phyloP scores from a whole-genome alignment of 2,888 invertebrate genomes.

The Troglohyphantes excavatus region DNA sequence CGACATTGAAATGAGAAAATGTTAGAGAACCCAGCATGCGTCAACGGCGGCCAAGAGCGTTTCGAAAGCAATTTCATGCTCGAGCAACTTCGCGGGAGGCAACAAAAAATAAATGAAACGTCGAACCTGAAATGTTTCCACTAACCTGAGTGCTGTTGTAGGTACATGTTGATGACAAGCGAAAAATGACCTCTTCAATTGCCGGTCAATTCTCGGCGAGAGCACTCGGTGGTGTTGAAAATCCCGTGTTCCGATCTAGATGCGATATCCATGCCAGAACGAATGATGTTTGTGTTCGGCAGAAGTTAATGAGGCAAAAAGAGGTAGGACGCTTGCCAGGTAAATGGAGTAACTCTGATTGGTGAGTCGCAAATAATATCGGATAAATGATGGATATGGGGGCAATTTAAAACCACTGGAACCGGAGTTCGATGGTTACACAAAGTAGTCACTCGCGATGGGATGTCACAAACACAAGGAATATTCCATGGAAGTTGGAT shows the following conservation, averaged over 20 bases:
- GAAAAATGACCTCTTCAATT: not conserved
- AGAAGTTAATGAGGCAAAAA: no score
- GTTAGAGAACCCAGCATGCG: conserved; percentile 32
- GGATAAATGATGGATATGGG: no score
- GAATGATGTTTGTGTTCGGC: not conserved
- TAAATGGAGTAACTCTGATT: no score
- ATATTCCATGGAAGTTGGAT: no score
- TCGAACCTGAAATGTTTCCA: conserved; percentile 43
- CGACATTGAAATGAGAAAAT: conserved; percentile 41
- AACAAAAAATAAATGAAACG: conserved; percentile 1
- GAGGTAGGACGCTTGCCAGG: no score
- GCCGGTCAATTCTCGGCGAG: not conserved
- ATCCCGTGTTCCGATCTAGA: not conserved
- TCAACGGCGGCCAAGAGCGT: conserved; percentile 33
- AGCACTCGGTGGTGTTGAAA: not conserved
- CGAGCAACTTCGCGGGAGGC: conserved; percentile 27
- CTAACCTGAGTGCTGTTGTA: conserved; percentile 62
- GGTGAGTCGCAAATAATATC: no score
- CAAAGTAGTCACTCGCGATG: no score
- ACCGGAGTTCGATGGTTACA: no score
- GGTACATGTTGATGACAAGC: conserved; percentile 50
- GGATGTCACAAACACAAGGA: no score
- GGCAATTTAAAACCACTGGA: no score
- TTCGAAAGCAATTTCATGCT: conserved; percentile 56
- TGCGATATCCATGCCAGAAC: not conserved